Percentiles rank a stretch among this genome's conserved stretches.
Conservation (phyloP, 2,888 invertebrate genomes). For the Drosophila tanythrix region DNA sequence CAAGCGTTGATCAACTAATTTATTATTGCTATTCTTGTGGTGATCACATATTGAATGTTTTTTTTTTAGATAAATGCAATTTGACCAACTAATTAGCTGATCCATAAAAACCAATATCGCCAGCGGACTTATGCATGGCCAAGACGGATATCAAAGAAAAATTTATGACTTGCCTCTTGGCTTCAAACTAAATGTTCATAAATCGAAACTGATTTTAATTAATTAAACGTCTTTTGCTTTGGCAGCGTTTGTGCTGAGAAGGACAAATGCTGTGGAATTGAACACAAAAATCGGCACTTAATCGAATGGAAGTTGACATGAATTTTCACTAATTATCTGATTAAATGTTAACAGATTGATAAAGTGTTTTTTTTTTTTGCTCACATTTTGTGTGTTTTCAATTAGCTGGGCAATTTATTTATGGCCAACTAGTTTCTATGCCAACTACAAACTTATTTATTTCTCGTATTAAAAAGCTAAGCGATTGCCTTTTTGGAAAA, state of each 20-base stretch:
- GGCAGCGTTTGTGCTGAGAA: not conserved
- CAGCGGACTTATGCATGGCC: slow-evolving; percentile 29
- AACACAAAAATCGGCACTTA: not conserved
- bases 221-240: slow-evolving; percentile 43
- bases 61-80: slow-evolving; percentile 58
- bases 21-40: slow-evolving; percentile 31
- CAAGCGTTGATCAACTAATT: slow-evolving; percentile 22
- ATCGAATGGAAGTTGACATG: not conserved
- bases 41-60: slow-evolving; percentile 66
- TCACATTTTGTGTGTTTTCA: not conserved
- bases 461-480: slow-evolving; percentile 2
- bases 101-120: slow-evolving; percentile 61
- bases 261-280: not conserved
- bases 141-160: slow-evolving; percentile 16
- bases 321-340: not conserved
- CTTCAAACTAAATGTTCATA: slow-evolving; percentile 60
- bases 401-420: not conserved
- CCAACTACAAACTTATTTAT: not conserved
- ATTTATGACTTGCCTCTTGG: slow-evolving; percentile 38
- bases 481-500: not conserved
- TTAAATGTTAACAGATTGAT: not conserved
- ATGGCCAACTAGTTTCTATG: not conserved
- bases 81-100: slow-evolving; percentile 66
- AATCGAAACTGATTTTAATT: slow-evolving; percentile 73
- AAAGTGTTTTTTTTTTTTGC: not conserved